phyloP scores from a whole-genome alignment of 2,888 invertebrate species.

The Argyresthia goedartella region DNA sequence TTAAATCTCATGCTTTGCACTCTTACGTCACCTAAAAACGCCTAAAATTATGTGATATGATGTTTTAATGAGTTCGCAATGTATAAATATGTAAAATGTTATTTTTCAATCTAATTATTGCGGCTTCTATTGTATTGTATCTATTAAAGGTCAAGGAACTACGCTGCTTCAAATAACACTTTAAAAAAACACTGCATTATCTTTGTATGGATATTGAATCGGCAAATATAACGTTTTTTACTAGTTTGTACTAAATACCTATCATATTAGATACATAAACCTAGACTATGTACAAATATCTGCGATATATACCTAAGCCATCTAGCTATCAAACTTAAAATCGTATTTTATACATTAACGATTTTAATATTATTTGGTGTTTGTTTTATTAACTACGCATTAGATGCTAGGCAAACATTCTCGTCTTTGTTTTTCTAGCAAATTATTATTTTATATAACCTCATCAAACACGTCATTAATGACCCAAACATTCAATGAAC shows the following conservation, averaged over 20 bases:
- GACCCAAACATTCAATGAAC: too few species aligned
- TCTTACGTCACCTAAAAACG: neutral
- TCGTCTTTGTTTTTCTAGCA: neutral
- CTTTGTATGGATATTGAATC: neutral
- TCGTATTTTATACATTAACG: conserved; percentile 16
- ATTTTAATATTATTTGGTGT: conserved; percentile 62
- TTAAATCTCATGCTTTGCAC: conserved; percentile 2
- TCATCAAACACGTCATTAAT: too few species aligned
- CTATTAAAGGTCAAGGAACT: neutral
- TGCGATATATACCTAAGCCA: neutral
- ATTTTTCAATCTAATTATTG: neutral
- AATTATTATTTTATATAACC: neutral
- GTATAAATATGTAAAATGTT: conserved; percentile 1
- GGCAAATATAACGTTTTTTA: neutral
- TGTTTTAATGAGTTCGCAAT: neutral
- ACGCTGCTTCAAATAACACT: neutral
- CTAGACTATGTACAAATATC: neutral
- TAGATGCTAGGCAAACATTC: neutral
- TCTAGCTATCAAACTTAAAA: neutral
- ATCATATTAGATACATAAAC: neutral
- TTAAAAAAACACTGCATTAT: neutral
- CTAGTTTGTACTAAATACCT: neutral
- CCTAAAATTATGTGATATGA: conserved; percentile 3
- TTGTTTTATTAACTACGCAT: conserved; percentile 26
- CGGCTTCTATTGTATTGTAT: neutral